Percentiles rank a stretch among this genome's conserved stretches.
Evolutionary conservation across 2,888 invertebrate species (phyloP).

Genomic region (Campopleginae sp.): DNA sequence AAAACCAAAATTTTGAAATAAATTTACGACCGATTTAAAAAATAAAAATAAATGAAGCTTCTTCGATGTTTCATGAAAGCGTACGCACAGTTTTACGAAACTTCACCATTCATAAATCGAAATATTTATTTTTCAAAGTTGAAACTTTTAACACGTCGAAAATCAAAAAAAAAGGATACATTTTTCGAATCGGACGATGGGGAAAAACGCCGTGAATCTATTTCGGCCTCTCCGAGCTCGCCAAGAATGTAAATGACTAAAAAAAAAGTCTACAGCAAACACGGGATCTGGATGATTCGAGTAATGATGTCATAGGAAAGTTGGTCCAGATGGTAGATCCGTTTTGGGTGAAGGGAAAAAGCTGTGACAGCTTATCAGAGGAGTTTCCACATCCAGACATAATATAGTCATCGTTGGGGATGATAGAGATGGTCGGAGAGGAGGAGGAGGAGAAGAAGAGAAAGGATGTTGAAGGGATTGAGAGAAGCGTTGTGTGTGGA

Average conservation of each 20-base stretch:
- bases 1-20: too few relatives aligned
- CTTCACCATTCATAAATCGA: too few relatives aligned
- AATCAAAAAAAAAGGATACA: too few relatives aligned
- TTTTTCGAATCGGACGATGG: background rate
- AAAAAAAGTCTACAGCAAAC: background rate
- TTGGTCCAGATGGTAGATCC: background rate
- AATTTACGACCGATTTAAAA: too few relatives aligned
- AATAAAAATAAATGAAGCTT: too few relatives aligned
- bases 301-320: background rate
- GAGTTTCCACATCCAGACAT: slow-evolving; percentile 40
- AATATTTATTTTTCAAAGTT: too few relatives aligned
- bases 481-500: slow-evolving; percentile 27
- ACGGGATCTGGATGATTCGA: background rate
- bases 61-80: too few relatives aligned
- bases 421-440: background rate
- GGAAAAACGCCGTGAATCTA: background rate
- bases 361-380: slow-evolving; percentile 59
- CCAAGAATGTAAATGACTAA: background rate
- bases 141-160: too few relatives aligned
- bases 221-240: background rate
- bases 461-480: slow-evolving; percentile 20
- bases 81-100: too few relatives aligned
- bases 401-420: slow-evolving; percentile 26
- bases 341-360: slow-evolving; percentile 19
- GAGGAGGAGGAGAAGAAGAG: slow-evolving; percentile 8